Base-by-base conservation (phyloP, 2,888 invertebrate genomes). In the Bombylius discolor region DNA sequence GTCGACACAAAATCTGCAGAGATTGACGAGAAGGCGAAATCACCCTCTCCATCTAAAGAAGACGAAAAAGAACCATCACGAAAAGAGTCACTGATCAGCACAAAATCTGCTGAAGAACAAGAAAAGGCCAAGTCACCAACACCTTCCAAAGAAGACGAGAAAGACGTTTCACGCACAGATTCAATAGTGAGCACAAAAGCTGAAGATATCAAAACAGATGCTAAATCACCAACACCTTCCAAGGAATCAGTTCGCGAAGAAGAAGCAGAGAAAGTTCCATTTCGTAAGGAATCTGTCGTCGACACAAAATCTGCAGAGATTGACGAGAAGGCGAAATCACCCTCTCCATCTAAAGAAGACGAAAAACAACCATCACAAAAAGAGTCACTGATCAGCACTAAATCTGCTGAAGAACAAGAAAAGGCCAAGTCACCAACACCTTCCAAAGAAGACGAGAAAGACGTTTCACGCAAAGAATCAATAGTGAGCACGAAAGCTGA, bases 1-100 rank as follows among this genome's bases (percentile, higher is more conserved):
- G 60, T 65, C 4, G 66, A 65, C 33, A 59, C 55, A 6, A 55
- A 61, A 8, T 61, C 62, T 42, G 66, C 65, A 56, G 64, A 61
- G 48, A 7, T 3, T 5, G 4, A 7, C 8, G 39, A 42, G 5
- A 42, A 42, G 3, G 4, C 11, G 12, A 7, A 42, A 11, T 42
- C 39, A 8, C 39, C 39, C 1, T 11, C 39, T 11, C 39, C 39
- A 1, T 5, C 39, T 3, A 42, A 42, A 42, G 39, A 42, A 11
- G 34, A 36, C 5, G 8, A 5, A 7, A 36, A 36, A 36, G 34
- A 5, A 36, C 34, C 8, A 36, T 36, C 34, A 7, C 34, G 34
- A 36, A 36, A 36, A 36, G 34, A 36, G 8, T 36, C 34, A 5
- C 7, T 36, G 5, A 1, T 4, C 8, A 36, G 34, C 8, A 8